Percentiles rank a stretch among this genome's conserved stretches.
These are phyloP conservation scores for Upupa epops DNA, from an alignment of 2,113 vertebrate genomes.

Conservation along the genomic window DNA sequence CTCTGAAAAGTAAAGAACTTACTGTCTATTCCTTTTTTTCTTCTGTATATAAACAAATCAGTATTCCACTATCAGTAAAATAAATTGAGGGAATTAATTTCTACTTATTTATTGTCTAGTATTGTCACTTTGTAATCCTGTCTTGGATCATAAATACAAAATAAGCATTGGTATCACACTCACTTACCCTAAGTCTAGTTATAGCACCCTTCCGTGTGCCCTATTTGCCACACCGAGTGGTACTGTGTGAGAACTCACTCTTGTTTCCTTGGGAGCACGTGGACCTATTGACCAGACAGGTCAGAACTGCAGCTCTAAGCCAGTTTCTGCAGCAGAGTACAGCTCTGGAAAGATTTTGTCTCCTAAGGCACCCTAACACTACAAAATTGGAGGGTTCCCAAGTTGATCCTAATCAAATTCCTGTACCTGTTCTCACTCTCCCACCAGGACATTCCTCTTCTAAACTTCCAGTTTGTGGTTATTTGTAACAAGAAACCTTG, in stretches of 20 bases:
- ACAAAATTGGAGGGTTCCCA: not conserved
- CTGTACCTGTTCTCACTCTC: not conserved
- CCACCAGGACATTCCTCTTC: not conserved
- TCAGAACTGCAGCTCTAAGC: accelerated
- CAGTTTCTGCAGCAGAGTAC: not conserved
- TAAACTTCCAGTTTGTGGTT: not conserved
- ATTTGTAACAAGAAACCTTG: not conserved
- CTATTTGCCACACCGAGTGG: not conserved
- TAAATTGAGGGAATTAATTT: not conserved
- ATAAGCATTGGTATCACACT: not conserved
- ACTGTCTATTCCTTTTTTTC: not conserved
- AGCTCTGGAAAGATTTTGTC: not conserved
- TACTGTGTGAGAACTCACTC: not conserved
- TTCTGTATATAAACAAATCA: not conserved
- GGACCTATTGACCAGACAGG: too few relatives aligned
- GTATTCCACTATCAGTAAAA: not conserved
- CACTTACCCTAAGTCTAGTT: accelerated
- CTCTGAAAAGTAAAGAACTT: not conserved
- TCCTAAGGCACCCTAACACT: not conserved
- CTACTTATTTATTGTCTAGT: not conserved
- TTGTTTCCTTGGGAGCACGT: not conserved
- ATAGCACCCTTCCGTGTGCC: not conserved
- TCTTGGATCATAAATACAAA: not conserved
- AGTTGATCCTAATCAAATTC: not conserved
- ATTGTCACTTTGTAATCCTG: not conserved